Conservation (phyloP, 2,888 invertebrate species). For the Imbricaverruca yamaguchii region DNA sequence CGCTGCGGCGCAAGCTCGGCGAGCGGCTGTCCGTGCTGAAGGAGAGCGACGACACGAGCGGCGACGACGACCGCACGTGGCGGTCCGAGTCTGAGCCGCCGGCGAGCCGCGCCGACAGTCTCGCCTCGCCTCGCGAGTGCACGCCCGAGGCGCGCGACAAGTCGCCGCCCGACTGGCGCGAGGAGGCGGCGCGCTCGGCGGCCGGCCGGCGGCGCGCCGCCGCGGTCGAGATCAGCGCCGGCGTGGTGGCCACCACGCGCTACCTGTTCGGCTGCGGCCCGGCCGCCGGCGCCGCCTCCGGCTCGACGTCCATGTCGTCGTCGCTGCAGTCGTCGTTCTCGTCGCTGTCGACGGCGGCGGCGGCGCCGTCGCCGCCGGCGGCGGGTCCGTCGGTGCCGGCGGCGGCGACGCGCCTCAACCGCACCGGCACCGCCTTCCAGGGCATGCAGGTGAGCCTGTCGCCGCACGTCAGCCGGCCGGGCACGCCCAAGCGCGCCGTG, state of each 20-base stretch:
- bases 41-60: slow-evolving; percentile 5
- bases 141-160: not conserved
- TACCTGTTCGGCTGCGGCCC: not conserved
- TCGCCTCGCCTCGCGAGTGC: not conserved
- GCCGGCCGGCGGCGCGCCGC: no score
- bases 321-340: no score
- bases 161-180: not conserved
- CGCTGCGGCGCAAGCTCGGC: not conserved
- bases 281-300: no score
- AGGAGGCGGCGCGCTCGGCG: no score
- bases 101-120: not conserved
- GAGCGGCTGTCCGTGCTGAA: not conserved
- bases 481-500: not conserved
- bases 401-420: not conserved
- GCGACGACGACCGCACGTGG: not conserved
- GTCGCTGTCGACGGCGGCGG: no score
- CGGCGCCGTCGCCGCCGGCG: not conserved
- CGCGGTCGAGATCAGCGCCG: no score
- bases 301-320: no score
- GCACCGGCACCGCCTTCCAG: not conserved
- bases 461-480: not conserved
- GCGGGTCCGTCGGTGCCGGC: not conserved
- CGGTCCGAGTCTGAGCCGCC: not conserved
- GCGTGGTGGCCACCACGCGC: not conserved
- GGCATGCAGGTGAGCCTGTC: not conserved